Percentiles rank a stretch among this genome's conserved stretches.
Evolutionary conservation across 92 coral and sea anemone genomes (phyloP).

Genomic region (Paramuricea clavata): DNA sequence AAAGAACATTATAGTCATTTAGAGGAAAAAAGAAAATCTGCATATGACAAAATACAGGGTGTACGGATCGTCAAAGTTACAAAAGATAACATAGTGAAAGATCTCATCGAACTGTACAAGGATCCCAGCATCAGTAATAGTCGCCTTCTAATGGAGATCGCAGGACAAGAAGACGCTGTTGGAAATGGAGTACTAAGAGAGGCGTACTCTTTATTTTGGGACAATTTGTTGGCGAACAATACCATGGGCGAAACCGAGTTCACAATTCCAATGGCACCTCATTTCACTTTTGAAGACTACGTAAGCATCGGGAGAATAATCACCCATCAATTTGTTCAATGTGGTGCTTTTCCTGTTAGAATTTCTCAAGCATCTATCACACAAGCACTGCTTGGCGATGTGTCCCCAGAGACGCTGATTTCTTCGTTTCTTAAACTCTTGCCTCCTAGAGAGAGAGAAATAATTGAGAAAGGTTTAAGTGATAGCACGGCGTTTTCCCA

Average conservation of each 20-base stretch:
- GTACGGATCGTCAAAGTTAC: conserved; percentile 25
- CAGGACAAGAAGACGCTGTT: conserved; percentile 41
- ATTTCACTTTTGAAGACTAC: conserved; percentile 14
- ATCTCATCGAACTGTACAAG: conserved; percentile 53
- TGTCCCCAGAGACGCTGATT: too few species aligned
- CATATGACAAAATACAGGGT: not conserved
- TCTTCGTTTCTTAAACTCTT: too few species aligned
- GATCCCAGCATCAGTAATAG: conserved; percentile 44
- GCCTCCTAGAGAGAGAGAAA: too few species aligned
- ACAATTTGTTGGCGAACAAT: conserved; percentile 33
- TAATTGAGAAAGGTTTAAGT: too few species aligned
- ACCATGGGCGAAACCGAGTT: conserved; percentile 60
- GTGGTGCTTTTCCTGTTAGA: too few species aligned
- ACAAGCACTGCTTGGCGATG: too few species aligned
- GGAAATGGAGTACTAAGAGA: conserved; percentile 69
- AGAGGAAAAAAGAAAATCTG: not conserved
- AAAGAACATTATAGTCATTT: not conserved
- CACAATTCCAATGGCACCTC: conserved; percentile 56
- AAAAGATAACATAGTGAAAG: conserved; percentile 60
- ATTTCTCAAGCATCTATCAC: too few species aligned
- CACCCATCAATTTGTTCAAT: conserved; percentile 60
- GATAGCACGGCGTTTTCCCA: too few species aligned
- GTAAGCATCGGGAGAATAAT: not conserved
- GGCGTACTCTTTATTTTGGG: conserved; percentile 68
- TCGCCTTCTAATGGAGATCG: conserved; percentile 37